Evolutionary conservation across 2,888 invertebrate species (phyloP).

Genomic region (Drosophila borborema): DNA sequence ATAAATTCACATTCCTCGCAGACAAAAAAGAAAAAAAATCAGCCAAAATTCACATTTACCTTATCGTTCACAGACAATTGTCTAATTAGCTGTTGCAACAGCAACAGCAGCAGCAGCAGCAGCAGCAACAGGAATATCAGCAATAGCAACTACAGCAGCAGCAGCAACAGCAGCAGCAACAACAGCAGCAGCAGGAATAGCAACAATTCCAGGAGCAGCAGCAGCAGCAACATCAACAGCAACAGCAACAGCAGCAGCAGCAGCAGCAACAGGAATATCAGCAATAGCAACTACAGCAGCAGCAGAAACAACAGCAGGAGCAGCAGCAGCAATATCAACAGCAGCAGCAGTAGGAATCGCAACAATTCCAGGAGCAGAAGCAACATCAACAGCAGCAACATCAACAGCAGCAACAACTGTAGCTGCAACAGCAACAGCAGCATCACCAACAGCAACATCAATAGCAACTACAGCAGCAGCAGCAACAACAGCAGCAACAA

Average conservation of each 20-base stretch:
- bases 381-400: conserved; percentile 3
- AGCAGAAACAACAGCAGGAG: too few relatives aligned
- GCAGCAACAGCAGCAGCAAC: neutral
- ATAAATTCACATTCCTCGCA: conserved; percentile 39
- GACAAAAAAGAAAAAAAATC: neutral
- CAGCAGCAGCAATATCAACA: neutral
- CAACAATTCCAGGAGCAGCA: conserved; percentile 7
- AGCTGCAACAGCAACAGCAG: neutral
- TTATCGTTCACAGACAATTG: conserved; percentile 58
- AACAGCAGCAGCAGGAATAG: neutral
- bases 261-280: neutral
- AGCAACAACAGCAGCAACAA: neutral
- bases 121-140: too few relatives aligned
- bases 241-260: neutral
- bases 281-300: too few relatives aligned
- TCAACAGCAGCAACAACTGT: neutral
- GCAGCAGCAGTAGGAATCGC: neutral
- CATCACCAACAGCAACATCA: too few relatives aligned
- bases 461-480: too few relatives aligned
- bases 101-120: too few relatives aligned
- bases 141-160: too few relatives aligned
- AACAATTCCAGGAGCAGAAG: conserved; percentile 4
- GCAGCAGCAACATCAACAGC: conserved; percentile 14
- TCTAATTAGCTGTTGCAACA: conserved; percentile 59
- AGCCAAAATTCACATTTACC: conserved; percentile 45